Evolutionary conservation across 2,797 vertebrate genomes (phyloP), one percentile per base, ranked within the genome.

Genomic region (Pseudochaenichthys georgianus): DNA sequence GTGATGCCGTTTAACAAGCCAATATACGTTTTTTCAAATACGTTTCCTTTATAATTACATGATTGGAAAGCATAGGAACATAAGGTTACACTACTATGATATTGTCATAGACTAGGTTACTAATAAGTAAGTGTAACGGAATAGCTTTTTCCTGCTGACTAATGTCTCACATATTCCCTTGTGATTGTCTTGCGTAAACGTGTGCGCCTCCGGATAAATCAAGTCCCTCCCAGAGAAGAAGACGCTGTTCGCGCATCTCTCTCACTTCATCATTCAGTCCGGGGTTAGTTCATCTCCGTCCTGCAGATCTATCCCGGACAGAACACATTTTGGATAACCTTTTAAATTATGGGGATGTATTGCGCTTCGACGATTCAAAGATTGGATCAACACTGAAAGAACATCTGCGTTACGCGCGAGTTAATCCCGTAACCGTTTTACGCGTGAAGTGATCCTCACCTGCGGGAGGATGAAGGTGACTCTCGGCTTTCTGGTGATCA

Each of bases 401-500:
- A 17, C 50, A 17, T 4, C 60, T 8, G 12, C 9, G 42, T 75
- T 80, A 28, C 81, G 66, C 76, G 52, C 13, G 43, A 64, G 5
- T 50, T 5, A 1, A 42, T 70, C 17, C 19, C 52, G 4, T 13
- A 48, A 0, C 47, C 7, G 38, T 69, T 38, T 38, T 71, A 50
- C 50, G 66, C 70, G 46, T 34, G 10, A 38, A 16, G n/a, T 3
- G 6, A 19, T 16, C 45, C 13, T 4, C 17, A 13, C 38, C 13
- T 48, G 70, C 71, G 34, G 34, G 6, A 84, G 60, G 54, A 93
- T 94, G 92, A 90, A 82, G 78, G 48, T 85, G 0, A 72, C 78
- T 6, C 93, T 91, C 45, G 90, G 89, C 46, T 70, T 51, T 12
- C 70, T 94, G 70, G 94, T 94, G 43, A 63, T 95, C 64, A 11